Base-by-base conservation (phyloP, 2,888 invertebrate species). In the Itoplectis maculator region DNA sequence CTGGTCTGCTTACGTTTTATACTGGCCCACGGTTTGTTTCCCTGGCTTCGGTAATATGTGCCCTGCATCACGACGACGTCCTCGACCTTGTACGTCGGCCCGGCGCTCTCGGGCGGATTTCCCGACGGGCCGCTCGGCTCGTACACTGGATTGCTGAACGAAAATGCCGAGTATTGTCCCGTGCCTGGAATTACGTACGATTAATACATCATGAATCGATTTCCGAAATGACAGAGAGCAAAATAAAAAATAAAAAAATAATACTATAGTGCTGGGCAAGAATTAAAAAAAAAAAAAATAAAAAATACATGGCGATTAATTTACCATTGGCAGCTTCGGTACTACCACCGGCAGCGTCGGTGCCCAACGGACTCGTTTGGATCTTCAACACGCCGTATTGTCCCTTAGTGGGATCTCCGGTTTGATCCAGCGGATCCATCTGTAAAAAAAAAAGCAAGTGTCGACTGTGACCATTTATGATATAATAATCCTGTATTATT, bases 81-180 rank as follows among this genome's bases (percentile, higher is more conserved):
- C 90, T 97, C 96, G 0, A 97, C 96, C 90, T 96, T 96, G 90
- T 96, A 96, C 0, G 95, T 95, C 1, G 95, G 94, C 15, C 95
- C 93, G 13, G 94, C 94, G 9, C 94, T 94, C 37, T 93, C 92
- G 9, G 90, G 86, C 35, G 89, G 87, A 88, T 91, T 93, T 65
- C 93, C 93, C 61, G 94, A 93, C 70, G 95, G 94, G 82, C 94
- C 95, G 9, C 95, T 95, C 0, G 97, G 96, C 84, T 97, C 97
- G 88, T 97, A 97, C 0, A 97, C 96, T 0, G 97, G 97, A 93
- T 97, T 97, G 59, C 97, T 96, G 91, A 96, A 97, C 88, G 97
- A 97, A 86, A 97, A 94, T 65, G 95, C 94, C 20, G 94, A 94
- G 63, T 93, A 93, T 81, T 92, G 91, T 47, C 95, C 94, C n/a